Evolutionary conservation across 2,113 vertebrate genomes (phyloP).

Genomic region (Arenaria interpres): DNA sequence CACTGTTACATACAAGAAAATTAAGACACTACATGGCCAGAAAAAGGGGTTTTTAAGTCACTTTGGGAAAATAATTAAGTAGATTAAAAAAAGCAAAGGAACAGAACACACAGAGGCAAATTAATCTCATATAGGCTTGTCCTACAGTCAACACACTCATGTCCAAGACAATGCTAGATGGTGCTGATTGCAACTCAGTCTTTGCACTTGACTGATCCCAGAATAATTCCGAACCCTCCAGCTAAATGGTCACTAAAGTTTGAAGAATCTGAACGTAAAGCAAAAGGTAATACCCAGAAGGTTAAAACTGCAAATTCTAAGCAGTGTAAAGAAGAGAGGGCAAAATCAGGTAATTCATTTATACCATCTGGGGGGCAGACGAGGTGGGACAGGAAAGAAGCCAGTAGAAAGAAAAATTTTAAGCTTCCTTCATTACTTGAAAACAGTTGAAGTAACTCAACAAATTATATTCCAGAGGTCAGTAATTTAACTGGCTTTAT

Average conservation of each 20-base stretch:
- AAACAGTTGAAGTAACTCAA: neutral
- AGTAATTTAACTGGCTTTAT: neutral
- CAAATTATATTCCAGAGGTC: neutral
- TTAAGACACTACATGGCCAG: neutral
- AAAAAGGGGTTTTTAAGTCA: neutral
- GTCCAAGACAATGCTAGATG: neutral
- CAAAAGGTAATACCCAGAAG: neutral
- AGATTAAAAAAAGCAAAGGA: neutral
- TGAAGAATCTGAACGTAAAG: neutral
- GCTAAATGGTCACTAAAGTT: neutral
- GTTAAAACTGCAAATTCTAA: slow-evolving; percentile 15
- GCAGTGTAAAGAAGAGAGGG: neutral
- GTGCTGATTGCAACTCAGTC: neutral
- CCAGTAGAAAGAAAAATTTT: neutral
- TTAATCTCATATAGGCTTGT: neutral
- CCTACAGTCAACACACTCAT: neutral
- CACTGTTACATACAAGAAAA: neutral
- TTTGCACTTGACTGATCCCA: neutral
- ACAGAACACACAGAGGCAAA: neutral
- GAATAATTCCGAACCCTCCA: neutral
- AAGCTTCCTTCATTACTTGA: neutral
- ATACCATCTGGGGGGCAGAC: neutral
- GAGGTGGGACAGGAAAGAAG: neutral
- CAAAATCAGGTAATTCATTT: neutral
- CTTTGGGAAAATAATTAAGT: neutral